Base-by-base conservation (phyloP, 2,888 invertebrate species). In the Aspidiotus rigidus region DNA sequence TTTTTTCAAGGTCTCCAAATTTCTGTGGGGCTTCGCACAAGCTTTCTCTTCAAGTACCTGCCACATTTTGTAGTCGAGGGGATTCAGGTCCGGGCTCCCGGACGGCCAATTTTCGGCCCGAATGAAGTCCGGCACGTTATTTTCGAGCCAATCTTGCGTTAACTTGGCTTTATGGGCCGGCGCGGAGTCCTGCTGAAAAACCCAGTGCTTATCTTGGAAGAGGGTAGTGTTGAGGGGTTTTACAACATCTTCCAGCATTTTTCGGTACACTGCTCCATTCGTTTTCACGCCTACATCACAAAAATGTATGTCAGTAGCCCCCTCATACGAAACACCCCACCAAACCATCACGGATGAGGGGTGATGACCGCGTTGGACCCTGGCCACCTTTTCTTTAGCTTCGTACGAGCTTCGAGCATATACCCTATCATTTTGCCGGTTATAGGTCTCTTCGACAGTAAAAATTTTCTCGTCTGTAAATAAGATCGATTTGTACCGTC, bases 401-500 rank as follows among this genome's bases (percentile, higher is more conserved):
- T 57, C 56, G 40, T 39, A 39, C 28, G 66, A 66, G 40, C 57
- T 72, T 44, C 40, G 15, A 41, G 42, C 57, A 16, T 59, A 64
- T 9, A 62, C 62, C n/a, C 62, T 10, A 62, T 62, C 62, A 66
- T 66, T 57, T 41, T 57, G 42, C n/a, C 56, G 39, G 15, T 66
- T 66, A 11, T 40, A 44, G 15, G 11, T 57, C 69, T 73, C 72
- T 13, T 42, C 66, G 17, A 73, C 64, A 5, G 71, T 73, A 62
- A 73, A 72, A 69, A 71, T 71, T 71, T 73, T 73, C 71, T 74
- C 72, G 56, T 73, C 72, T n/a, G 72, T 72, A 70, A 73, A 74
- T 15, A 74, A 62, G 59, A 73, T 74, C 16, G 56, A 49, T 60
- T 49, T 57, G 53, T 67, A 39, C 8, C 54, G 1, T 7, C 53